These are phyloP conservation scores for Ceratina japonica DNA, from an alignment of 1,140 invertebrate species.

Conservation along the genomic window DNA sequence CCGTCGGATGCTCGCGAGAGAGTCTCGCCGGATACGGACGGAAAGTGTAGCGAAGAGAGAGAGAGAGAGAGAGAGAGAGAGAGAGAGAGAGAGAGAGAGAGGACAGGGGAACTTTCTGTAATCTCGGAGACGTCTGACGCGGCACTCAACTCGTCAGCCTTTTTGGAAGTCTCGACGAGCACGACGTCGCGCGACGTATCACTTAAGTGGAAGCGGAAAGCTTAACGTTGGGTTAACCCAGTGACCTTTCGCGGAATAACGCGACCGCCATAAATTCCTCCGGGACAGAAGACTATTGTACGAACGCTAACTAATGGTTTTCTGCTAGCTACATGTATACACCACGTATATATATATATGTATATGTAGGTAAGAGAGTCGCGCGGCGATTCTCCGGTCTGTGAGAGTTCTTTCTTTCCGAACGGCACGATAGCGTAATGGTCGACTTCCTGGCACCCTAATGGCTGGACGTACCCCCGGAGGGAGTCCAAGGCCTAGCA, in stretches of 20 bases:
- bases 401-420: not conserved
- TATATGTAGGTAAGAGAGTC: not conserved
- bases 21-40: not conserved
- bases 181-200: not conserved
- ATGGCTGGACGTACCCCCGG: slow-evolving; percentile 61
- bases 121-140: not conserved
- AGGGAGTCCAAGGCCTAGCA: slow-evolving; percentile 34
- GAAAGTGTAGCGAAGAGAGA: too few species aligned
- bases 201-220: not conserved
- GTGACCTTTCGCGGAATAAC: not conserved
- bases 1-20: too few species aligned
- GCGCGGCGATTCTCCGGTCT: not conserved
- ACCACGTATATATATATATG: too few species aligned
- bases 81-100: too few species aligned
- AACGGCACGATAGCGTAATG: slow-evolving; percentile 71
- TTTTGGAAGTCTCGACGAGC: not conserved
- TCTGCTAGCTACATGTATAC: not conserved
- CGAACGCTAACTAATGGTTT: not conserved
- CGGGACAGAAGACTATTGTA: not conserved
- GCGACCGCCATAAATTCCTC: not conserved
- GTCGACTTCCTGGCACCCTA: slow-evolving; percentile 70
- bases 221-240: not conserved
- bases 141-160: too few species aligned
- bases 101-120: not conserved
- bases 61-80: too few species aligned